Conservation (phyloP, 2,888 invertebrate genomes). For the Spilosoma lubricipeda region DNA sequence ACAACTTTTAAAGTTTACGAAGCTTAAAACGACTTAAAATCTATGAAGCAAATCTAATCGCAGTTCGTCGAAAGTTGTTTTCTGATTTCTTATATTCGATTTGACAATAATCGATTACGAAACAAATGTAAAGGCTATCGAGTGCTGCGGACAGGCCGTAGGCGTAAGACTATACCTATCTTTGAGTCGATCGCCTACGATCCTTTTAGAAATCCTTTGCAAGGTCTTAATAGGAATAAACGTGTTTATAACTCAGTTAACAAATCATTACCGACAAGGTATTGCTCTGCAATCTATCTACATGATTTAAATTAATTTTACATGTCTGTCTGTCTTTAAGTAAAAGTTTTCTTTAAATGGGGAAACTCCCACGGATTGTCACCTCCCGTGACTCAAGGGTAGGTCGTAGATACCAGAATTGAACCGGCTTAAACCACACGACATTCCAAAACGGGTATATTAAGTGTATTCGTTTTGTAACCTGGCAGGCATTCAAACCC, state of each 20-base stretch:
- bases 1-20: background rate
- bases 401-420: too few species aligned
- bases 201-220: conserved; percentile 46
- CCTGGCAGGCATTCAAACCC: background rate
- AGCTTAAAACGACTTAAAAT: background rate
- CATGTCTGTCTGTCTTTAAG: background rate
- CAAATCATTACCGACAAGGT: background rate
- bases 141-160: conserved; percentile 42
- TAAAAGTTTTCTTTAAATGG: background rate
- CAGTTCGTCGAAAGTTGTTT: background rate
- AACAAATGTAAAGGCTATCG: conserved; percentile 41
- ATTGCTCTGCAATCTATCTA: background rate
- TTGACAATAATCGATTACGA: conserved; percentile 37
- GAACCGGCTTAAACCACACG: too few species aligned
- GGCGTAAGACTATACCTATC: conserved; percentile 36
- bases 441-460: background rate
- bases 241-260: conserved; percentile 1
- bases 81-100: background rate
- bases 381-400: too few species aligned
- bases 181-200: conserved; percentile 50
- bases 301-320: background rate
- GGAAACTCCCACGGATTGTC: background rate
- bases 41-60: background rate
- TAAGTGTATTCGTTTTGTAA: background rate
- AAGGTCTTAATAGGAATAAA: conserved; percentile 41